phyloP scores from a whole-genome alignment of 2,888 invertebrate species.

The Watsonalla cultraria region DNA sequence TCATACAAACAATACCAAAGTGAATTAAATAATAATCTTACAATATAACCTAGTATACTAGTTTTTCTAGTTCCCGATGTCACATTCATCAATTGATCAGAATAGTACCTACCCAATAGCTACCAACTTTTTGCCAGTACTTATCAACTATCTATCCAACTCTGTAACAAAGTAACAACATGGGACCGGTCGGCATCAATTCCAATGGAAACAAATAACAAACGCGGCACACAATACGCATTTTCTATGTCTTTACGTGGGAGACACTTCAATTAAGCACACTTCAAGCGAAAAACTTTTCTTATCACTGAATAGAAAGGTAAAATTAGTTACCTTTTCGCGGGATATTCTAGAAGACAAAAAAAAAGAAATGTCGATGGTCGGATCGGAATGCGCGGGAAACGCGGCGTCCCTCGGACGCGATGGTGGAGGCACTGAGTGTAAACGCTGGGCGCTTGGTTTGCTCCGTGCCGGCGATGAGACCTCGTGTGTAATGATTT shows the following conservation, averaged over 20 bases:
- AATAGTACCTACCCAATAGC: no score
- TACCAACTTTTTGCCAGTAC: no score
- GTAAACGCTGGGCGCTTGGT: conserved; percentile 4
- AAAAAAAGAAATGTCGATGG: conserved; percentile 40
- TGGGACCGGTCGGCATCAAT: conserved; percentile 14
- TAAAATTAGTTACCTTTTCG: conserved; percentile 42
- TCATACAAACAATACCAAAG: no score
- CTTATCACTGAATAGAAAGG: conserved; percentile 3
- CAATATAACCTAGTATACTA: no score
- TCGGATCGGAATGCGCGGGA: conserved; percentile 38
- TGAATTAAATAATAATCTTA: no score
- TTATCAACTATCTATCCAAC: no score
- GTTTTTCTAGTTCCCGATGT: no score
- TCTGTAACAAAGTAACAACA: no score
- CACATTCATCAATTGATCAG: no score
- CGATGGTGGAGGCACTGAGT: conserved; percentile 48
- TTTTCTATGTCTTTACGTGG: conserved; percentile 11
- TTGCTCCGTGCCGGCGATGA: conserved; percentile 4
- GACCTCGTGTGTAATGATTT: conserved; percentile 2
- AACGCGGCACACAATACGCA: conserved; percentile 28
- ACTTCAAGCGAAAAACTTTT: conserved; percentile 18
- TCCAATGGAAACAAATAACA: conserved; percentile 40
- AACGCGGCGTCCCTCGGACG: conserved; percentile 49
- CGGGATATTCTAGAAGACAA: conserved; percentile 42
- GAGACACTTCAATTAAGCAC: conserved; percentile 18